Conservation (phyloP, 2,888 invertebrate genomes). For the Ephialtes manifestator region DNA sequence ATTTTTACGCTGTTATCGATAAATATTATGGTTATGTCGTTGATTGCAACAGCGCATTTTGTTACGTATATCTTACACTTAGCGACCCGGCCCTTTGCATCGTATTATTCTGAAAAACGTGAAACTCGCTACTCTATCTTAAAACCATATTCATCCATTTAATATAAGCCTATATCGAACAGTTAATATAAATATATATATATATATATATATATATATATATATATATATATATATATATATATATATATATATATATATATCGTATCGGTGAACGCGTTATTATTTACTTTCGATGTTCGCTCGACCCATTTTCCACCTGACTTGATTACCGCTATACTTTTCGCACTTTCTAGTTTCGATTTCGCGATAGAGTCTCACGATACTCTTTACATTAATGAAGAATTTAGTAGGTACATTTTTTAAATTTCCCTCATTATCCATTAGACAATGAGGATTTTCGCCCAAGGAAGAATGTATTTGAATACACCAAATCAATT, state of each 20-base stretch:
- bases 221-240: background rate
- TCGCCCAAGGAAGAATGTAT: too few species aligned
- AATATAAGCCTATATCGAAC: background rate
- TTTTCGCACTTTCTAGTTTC: conserved; percentile 68
- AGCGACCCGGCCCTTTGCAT: conserved; percentile 39
- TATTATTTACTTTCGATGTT: conserved; percentile 78
- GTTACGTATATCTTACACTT: conserved; percentile 32
- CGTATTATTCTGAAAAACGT: background rate
- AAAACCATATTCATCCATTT: background rate
- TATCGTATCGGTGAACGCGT: conserved; percentile 32
- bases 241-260: background rate
- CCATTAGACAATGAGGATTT: too few species aligned
- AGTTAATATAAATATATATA: background rate
- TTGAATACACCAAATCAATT: too few species aligned
- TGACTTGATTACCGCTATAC: conserved; percentile 50
- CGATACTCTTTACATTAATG: background rate
- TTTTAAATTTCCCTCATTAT: background rate
- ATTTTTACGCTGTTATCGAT: conserved; percentile 37
- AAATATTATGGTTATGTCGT: background rate
- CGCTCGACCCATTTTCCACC: conserved; percentile 76
- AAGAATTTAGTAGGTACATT: conserved; percentile 14
- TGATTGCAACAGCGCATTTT: conserved; percentile 10
- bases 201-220: background rate
- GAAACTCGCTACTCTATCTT: background rate
- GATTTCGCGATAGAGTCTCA: background rate